A percentile compares a stretch with the other conserved stretches of the same genome.
Evolutionary conservation across 2,888 invertebrate species (phyloP).

Genomic region (Cryptophagus acutangulus): DNA sequence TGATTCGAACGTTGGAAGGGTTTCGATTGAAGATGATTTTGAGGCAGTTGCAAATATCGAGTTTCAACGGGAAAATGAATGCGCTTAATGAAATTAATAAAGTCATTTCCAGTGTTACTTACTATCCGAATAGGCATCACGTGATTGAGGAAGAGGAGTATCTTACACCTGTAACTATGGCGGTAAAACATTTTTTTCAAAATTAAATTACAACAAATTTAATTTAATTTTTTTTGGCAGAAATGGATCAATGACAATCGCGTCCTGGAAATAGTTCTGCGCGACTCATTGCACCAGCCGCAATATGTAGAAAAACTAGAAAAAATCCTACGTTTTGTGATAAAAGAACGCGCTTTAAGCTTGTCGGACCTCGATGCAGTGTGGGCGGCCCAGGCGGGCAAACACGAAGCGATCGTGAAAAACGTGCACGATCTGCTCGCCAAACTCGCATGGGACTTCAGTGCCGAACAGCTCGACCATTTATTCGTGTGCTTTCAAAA

Average conservation of each 20-base stretch:
- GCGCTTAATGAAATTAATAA: constrained; percentile 98
- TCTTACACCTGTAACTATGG: constrained; percentile 91
- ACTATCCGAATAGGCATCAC: constrained; percentile 74
- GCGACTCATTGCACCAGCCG: constrained; percentile 95
- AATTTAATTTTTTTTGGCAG: constrained; percentile 53
- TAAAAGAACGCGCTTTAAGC: constrained; percentile 86
- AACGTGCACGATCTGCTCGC: constrained; percentile 95
- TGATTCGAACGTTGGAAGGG: constrained; percentile 75
- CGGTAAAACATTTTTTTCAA: constrained; percentile 53
- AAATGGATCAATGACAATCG: constrained; percentile 95
- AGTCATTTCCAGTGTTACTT: constrained; percentile 85
- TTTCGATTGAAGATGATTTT: constrained; percentile 95
- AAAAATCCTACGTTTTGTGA: constrained; percentile 94
- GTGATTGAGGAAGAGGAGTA: constrained; percentile 79
- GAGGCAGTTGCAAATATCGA: constrained; percentile 84
- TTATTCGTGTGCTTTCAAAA: constrained; percentile 96
- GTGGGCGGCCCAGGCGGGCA: constrained; percentile 96
- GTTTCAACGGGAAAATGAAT: constrained; percentile 99
- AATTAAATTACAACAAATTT: neutral
- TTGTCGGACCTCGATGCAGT: constrained; percentile 89
- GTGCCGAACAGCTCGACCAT: constrained; percentile 94
- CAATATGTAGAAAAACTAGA: constrained; percentile 97
- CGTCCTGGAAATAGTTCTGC: constrained; percentile 88
- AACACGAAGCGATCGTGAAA: constrained; percentile 97
- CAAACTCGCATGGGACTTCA: constrained; percentile 97